Evolutionary conservation across 2,797 vertebrate genomes (phyloP).

Genomic region (Anabacerthia variegaticeps): DNA sequence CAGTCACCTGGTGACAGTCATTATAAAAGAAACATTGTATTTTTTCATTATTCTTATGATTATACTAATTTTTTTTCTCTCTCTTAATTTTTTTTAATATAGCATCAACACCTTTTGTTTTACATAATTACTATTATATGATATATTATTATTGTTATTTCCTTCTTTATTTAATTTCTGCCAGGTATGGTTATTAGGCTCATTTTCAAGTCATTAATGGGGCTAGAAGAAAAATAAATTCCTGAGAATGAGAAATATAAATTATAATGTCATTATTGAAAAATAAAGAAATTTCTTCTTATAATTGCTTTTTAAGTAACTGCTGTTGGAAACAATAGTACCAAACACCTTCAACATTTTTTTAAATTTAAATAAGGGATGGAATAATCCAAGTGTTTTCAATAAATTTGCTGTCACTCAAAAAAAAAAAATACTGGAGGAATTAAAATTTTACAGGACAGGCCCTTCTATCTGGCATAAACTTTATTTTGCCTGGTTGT

Average conservation of each 20-base stretch:
- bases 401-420: not conserved
- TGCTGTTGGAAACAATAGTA: not conserved
- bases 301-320: not conserved
- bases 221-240: not conserved
- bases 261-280: not conserved
- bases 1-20: not conserved
- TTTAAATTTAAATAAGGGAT: not conserved
- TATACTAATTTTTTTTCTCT: not conserved
- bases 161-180: not conserved
- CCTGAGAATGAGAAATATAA: not conserved
- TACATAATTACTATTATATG: not conserved
- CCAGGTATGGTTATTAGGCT: not conserved
- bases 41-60: not conserved
- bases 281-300: not conserved
- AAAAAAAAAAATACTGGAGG: not conserved
- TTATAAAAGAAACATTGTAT: not conserved
- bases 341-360: not conserved
- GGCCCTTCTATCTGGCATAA: not conserved
- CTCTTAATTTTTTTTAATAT: not conserved
- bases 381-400: not conserved
- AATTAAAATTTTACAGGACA: not conserved
- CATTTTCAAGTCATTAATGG: not conserved
- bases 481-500: not conserved
- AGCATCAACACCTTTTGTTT: rapidly evolving
- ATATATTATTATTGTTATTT: not conserved